A percentile compares a stretch with the other conserved stretches of the same genome.
phyloP scores from a whole-genome alignment of 2,113 vertebrate species.

The Cyphomyrus plagiostoma region DNA sequence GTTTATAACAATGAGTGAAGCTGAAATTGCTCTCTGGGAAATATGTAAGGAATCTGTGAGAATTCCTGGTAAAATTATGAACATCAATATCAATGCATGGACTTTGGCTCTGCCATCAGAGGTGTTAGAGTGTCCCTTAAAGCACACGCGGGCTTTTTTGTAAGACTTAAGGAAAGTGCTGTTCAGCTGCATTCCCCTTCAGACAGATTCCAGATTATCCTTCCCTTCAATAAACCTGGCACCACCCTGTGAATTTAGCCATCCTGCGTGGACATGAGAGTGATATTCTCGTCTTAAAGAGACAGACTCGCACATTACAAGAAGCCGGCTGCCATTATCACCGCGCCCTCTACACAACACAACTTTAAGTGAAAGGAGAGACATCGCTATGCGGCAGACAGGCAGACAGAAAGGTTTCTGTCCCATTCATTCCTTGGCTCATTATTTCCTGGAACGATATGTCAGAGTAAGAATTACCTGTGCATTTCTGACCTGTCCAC shows the following conservation, averaged over 20 bases:
- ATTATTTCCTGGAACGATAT: slow-evolving; percentile 81
- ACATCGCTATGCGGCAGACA: slow-evolving; percentile 64
- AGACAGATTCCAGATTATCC: not conserved
- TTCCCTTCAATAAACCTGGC: not conserved
- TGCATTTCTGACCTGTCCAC: slow-evolving; percentile 64
- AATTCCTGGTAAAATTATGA: not conserved
- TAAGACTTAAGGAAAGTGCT: not conserved
- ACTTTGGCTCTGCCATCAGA: not conserved
- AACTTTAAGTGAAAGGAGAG: slow-evolving; percentile 59
- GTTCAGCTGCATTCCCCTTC: not conserved
- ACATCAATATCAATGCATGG: not conserved
- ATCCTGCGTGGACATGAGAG: not conserved
- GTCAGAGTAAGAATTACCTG: slow-evolving; percentile 77
- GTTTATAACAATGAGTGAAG: not conserved
- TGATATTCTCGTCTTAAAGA: not conserved
- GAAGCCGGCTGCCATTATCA: slow-evolving; percentile 67
- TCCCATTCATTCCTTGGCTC: slow-evolving; percentile 81
- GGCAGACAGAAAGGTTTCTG: slow-evolving; percentile 63
- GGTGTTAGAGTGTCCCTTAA: not conserved
- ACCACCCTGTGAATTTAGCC: not conserved
- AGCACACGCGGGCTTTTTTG: not conserved
- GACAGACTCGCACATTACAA: slow-evolving; percentile 63
- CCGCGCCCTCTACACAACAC: slow-evolving; percentile 72
- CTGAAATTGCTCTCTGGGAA: not conserved
- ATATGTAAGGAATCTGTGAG: not conserved